Evolutionary conservation across 1,140 invertebrate genomes (phyloP).

Genomic region (Pygmarrhopalites habei): DNA sequence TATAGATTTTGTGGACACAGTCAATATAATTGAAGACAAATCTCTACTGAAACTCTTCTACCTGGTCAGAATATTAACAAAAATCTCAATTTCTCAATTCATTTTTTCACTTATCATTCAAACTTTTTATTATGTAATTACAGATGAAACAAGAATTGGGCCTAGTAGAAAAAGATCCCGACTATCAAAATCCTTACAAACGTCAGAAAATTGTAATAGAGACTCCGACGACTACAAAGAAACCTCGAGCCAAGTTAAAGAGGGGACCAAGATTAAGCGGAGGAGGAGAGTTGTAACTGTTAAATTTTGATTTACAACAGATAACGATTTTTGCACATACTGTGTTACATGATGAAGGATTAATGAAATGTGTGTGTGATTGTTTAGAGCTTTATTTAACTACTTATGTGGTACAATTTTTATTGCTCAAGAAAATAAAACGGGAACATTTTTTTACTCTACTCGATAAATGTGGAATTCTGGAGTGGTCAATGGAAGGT

Average conservation of each 20-base stretch:
- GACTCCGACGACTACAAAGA: constrained; percentile 20
- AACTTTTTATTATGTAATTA: constrained; percentile 3
- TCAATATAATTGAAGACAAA: constrained; percentile 24
- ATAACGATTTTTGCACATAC: too few relatives aligned
- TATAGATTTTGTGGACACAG: constrained; percentile 17
- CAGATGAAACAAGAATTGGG: constrained; percentile 32
- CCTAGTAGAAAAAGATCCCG: constrained; percentile 24
- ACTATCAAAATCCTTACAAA: constrained; percentile 33
- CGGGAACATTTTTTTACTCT: too few relatives aligned
- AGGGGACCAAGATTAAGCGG: constrained; percentile 25
- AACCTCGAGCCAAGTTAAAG: constrained; percentile 26
- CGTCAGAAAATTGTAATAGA: constrained; percentile 1
- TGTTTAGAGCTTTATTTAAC: too few relatives aligned
- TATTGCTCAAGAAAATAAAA: too few relatives aligned
- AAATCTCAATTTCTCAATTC: not conserved
- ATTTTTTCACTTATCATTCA: not conserved
- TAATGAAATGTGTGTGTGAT: too few relatives aligned
- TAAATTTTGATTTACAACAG: not conserved
- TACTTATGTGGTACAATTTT: too few relatives aligned
- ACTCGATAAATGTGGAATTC: too few relatives aligned
- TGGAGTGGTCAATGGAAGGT: too few relatives aligned
- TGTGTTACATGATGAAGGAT: too few relatives aligned
- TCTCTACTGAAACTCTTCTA: constrained; percentile 25
- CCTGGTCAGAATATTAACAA: constrained; percentile 16
- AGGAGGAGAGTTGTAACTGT: constrained; percentile 14